A percentile compares a stretch with the other conserved stretches of the same genome.
Conservation (phyloP, 1,140 invertebrate species). For the Asobara japonica region DNA sequence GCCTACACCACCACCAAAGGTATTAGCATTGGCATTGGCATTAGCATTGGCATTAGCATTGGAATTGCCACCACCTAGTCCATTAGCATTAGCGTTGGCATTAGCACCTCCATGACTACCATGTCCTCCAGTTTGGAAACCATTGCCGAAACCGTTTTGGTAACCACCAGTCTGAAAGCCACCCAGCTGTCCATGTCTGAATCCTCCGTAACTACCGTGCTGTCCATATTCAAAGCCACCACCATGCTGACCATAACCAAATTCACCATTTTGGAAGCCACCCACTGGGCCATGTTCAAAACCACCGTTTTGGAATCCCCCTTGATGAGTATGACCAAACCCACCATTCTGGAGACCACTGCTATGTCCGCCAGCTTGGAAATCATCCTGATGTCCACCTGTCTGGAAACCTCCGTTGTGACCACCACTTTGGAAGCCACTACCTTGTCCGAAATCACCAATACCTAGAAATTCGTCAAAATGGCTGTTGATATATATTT, state of each 20-base stretch:
- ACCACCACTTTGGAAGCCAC: neutral
- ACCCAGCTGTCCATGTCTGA: neutral
- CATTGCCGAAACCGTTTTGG: neutral
- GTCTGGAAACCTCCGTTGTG: neutral
- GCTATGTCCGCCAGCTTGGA: neutral
- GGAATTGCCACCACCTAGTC: neutral
- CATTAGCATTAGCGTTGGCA: neutral
- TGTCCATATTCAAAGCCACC: neutral
- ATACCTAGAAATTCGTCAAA: neutral
- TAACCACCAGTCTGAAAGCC: no score
- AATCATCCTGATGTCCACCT: neutral
- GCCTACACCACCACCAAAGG: neutral
- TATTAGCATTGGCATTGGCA: slow-evolving; percentile 30
- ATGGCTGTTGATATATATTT: no score
- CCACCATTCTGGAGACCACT: neutral
- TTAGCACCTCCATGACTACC: neutral
- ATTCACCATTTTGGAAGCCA: no score
- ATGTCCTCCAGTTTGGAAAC: neutral
- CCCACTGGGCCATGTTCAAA: neutral
- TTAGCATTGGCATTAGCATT: slow-evolving; percentile 20
- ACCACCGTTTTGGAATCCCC: slow-evolving; percentile 25
- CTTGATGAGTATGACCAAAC: neutral
- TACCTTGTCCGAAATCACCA: neutral
- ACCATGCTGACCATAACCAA: neutral
- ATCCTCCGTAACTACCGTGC: neutral